Percentiles rank a stretch among this genome's conserved stretches.
Conservation (phyloP, 2,888 invertebrate species). For the Crossocerus cetratus region DNA sequence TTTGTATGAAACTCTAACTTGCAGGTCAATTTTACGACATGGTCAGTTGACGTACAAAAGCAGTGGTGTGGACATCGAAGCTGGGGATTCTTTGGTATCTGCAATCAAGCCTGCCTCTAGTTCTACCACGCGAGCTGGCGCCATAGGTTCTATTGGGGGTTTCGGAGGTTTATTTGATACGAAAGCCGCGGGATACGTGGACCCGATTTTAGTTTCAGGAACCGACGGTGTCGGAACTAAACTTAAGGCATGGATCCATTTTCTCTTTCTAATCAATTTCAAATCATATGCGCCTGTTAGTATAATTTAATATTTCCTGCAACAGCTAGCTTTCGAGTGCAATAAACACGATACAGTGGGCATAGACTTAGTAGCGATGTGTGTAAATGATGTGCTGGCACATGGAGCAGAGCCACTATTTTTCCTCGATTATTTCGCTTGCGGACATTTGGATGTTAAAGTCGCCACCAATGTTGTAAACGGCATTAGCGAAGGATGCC, state of each 20-base stretch:
- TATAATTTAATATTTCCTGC: constrained; percentile 56
- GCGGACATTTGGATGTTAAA: constrained; percentile 88
- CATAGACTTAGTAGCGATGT: constrained; percentile 98
- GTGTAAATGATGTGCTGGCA: constrained; percentile 96
- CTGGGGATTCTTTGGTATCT: constrained; percentile 91
- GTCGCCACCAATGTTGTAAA: constrained; percentile 88
- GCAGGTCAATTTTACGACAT: constrained; percentile 78
- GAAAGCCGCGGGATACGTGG: constrained; percentile 85
- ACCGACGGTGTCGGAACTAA: constrained; percentile 99
- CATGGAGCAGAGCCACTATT: constrained; percentile 97
- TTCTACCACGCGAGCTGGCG: constrained; percentile 87
- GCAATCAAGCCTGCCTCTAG: constrained; percentile 89
- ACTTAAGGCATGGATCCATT: constrained; percentile 84
- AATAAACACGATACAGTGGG: constrained; percentile 91
- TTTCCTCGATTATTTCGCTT: constrained; percentile 98
- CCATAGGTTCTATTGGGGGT: constrained; percentile 90
- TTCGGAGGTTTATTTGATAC: constrained; percentile 96
- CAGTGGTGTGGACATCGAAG: constrained; percentile 95
- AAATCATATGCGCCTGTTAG: neutral
- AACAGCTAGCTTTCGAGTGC: constrained; percentile 89
- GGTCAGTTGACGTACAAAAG: constrained; percentile 90
- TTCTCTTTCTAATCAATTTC: too few relatives aligned
- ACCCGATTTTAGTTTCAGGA: constrained; percentile 94
- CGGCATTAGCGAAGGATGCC: constrained; percentile 94
- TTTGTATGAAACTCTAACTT: constrained; percentile 26